Conservation (phyloP, 2,113 vertebrate species). For the Myodes glareolus region DNA sequence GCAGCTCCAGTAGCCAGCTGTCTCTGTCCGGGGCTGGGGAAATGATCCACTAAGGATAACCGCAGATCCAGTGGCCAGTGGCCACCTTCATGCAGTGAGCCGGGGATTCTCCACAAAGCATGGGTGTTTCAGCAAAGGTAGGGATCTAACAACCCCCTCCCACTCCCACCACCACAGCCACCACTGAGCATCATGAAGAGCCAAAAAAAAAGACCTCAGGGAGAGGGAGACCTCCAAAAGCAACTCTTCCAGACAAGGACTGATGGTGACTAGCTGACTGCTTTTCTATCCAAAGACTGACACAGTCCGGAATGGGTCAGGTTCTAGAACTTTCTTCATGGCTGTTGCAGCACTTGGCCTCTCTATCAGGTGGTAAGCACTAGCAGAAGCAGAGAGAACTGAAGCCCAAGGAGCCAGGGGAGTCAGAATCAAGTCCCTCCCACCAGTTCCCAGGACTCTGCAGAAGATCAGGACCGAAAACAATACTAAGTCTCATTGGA, state of each 20-base stretch:
- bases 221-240: neutral
- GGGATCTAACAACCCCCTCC: neutral
- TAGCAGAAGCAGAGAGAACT: neutral
- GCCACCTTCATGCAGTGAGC: neutral
- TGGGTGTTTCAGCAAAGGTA: neutral
- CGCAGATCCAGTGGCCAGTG: neutral
- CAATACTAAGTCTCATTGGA: neutral
- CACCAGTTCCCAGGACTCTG: neutral
- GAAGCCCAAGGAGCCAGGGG: neutral
- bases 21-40: neutral
- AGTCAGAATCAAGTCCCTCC: neutral
- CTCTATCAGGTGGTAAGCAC: neutral
- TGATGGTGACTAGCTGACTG: neutral
- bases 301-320: neutral
- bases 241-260: neutral
- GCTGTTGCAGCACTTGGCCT: neutral
- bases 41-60: neutral
- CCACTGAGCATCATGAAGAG: rapidly evolving
- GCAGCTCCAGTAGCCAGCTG: neutral
- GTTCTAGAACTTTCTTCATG: neutral
- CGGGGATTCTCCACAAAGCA: neutral
- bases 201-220: neutral
- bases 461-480: neutral
- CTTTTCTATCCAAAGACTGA: neutral
- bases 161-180: neutral